phyloP scores from a whole-genome alignment of 2,888 invertebrate species.

The Hyppa rectilinea region DNA sequence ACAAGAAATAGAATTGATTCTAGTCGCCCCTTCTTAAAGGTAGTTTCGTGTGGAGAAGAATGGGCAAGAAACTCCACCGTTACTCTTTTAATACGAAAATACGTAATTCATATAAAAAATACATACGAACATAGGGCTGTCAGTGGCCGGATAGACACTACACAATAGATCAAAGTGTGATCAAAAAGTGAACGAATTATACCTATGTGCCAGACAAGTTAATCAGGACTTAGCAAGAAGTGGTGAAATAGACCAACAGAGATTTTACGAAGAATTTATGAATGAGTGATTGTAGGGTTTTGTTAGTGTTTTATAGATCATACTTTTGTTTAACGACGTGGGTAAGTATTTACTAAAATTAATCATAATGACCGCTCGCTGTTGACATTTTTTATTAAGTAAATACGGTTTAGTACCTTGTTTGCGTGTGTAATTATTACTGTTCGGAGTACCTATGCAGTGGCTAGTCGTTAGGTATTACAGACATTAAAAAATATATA shows the following conservation, averaged over 20 bases:
- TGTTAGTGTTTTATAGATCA: slow-evolving; percentile 29
- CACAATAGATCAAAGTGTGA: not conserved
- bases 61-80: no score
- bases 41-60: no score
- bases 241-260: slow-evolving; percentile 16
- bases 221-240: not conserved
- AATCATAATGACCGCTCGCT: slow-evolving; percentile 23
- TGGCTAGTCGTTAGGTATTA: slow-evolving; percentile 29
- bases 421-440: slow-evolving; percentile 49
- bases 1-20: no score
- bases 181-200: not conserved
- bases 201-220: not conserved
- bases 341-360: slow-evolving; percentile 36
- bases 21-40: no score
- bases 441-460: slow-evolving; percentile 17
- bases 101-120: slow-evolving; percentile 2
- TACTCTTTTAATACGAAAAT: slow-evolving; percentile 14
- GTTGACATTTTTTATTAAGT: slow-evolving; percentile 45
- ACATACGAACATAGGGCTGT: slow-evolving; percentile 9
- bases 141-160: not conserved
- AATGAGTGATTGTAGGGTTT: slow-evolving; percentile 29
- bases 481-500: slow-evolving; percentile 3
- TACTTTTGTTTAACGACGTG: slow-evolving; percentile 22
- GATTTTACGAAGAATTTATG: slow-evolving; percentile 19
- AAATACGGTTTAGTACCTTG: slow-evolving; percentile 24